Evolutionary conservation across 2,888 invertebrate genomes (phyloP).

Genomic region (Rosalia funebris): DNA sequence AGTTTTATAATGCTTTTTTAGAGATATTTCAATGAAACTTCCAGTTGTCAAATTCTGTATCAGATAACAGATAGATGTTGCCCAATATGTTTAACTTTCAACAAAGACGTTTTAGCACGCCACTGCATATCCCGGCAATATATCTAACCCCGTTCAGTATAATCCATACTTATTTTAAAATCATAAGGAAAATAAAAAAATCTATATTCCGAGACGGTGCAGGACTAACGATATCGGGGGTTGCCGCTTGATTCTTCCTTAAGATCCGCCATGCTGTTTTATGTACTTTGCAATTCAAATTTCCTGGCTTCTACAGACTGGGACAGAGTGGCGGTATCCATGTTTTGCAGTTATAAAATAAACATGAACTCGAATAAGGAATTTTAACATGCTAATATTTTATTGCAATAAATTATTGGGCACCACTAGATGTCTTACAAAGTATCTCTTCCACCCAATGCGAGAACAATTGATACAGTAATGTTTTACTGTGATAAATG

Average conservation of each 20-base stretch:
- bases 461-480: too few relatives aligned
- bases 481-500: too few relatives aligned
- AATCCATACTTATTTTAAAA: background rate
- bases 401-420: conserved; percentile 31
- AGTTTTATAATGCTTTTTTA: too few relatives aligned
- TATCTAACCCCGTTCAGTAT: too few relatives aligned
- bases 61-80: too few relatives aligned
- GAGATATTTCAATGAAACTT: too few relatives aligned
- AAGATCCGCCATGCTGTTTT: conserved; percentile 7
- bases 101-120: too few relatives aligned
- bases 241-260: conserved; percentile 16
- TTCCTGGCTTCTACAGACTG: conserved; percentile 28
- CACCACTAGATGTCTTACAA: background rate
- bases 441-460: too few relatives aligned
- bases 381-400: conserved; percentile 47
- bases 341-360: conserved; percentile 55
- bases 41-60: too few relatives aligned
- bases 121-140: too few relatives aligned
- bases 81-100: too few relatives aligned
- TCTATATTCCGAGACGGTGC: background rate
- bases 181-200: background rate
- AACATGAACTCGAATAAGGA: conserved; percentile 53
- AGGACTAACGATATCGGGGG: background rate
- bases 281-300: conserved; percentile 32
- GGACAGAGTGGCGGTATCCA: conserved; percentile 39